Base-by-base conservation (phyloP, 2,797 vertebrate species). In the Pachyuromys duprasi region DNA sequence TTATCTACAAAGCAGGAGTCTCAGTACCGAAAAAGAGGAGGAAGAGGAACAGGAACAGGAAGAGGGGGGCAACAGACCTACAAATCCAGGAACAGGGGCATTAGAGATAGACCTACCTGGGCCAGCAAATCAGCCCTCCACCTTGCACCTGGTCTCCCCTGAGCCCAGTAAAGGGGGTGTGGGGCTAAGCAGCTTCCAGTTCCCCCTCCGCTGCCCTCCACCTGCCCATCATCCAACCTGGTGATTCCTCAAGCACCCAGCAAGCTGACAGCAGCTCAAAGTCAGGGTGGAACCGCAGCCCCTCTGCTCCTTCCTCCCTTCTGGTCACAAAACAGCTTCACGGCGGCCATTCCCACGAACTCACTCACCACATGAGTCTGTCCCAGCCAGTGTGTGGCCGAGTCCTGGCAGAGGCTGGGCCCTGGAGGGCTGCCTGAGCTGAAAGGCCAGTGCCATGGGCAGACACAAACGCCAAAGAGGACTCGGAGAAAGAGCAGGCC, bases 381-480 rank as follows among this genome's bases (percentile, higher is more conserved):
- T 92, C 86, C 2, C 49, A 74, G 49, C 2, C 24, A 60, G 80
- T 53, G 60, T 33, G 86, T 55, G 63, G 81, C 84, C 36, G 22
- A 39, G 90, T 53, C 72, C 91, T 5, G 90, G 82, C 70, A 75
- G 39, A 31, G 90, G 36, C 75, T 26, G 89, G 60, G 93, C 96
- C 97, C 89, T 33, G 0, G 7, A 1, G 26, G 97, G 93, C 96
- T 81, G 95, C 86, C 96, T 49, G 0, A 55, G 12, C 8, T 28
- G 90, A 24, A 89, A 55, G 0, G 42, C 89, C 93, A 97, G 65
- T 8, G 97, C 97, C 97, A 98, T 98, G 95, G 60, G 93, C 96
- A 87, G 75, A 67, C 12, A 1, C 3, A 3, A 24, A n/a, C 42
- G 63, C 82, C 75, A 65, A 22, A 4, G 3, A 31, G 78, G 28